These are phyloP conservation scores for Vanessa atalanta DNA, from an alignment of 1,140 invertebrate species.

Conservation along the genomic window DNA sequence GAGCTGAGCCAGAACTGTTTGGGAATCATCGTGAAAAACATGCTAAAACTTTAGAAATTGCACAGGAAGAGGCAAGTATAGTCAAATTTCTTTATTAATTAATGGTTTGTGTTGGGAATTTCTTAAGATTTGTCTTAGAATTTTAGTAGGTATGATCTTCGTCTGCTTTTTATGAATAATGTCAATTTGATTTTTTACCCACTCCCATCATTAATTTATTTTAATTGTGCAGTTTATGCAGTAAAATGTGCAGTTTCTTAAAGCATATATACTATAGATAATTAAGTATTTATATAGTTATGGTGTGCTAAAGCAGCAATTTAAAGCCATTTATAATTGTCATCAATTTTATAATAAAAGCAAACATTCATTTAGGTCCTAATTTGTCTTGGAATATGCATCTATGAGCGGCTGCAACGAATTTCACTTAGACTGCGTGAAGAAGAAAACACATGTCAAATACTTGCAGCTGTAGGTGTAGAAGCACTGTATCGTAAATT, in stretches of 20 bases:
- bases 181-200: too few species aligned
- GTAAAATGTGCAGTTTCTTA: too few species aligned
- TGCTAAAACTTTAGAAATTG: constrained; percentile 96
- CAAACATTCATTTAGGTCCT: constrained; percentile 80
- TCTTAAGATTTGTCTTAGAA: too few species aligned
- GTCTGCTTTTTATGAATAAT: too few species aligned
- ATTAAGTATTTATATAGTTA: too few species aligned
- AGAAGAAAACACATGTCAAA: constrained; percentile 95
- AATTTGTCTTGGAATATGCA: constrained; percentile 94
- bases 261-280: too few species aligned
- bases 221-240: too few species aligned
- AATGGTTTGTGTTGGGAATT: neutral
- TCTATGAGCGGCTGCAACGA: constrained; percentile 92
- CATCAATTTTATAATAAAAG: neutral
- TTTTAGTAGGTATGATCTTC: too few species aligned
- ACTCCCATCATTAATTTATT: too few species aligned
- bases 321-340: neutral
- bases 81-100: neutral
- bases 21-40: constrained; percentile 92
- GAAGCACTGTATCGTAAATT: constrained; percentile 93
- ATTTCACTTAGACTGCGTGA: constrained; percentile 92
- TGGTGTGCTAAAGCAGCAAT: too few species aligned
- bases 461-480: constrained; percentile 92
- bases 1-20: constrained; percentile 93
- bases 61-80: constrained; percentile 90